Conservation (phyloP, 2,797 vertebrate species). For the Telmatherina bonti region DNA sequence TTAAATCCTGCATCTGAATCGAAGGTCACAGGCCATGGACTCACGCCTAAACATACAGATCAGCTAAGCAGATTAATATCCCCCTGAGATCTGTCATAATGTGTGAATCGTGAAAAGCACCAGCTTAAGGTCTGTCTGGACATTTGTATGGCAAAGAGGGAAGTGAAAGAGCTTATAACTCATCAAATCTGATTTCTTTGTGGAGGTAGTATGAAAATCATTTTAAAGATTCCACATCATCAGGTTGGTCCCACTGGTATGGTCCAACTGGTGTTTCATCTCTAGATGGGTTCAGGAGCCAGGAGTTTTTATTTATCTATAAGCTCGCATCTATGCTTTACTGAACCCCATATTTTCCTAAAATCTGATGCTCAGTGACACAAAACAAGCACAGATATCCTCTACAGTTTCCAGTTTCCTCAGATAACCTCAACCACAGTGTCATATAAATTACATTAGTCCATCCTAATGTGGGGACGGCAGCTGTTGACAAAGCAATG, state of each 20-base stretch:
- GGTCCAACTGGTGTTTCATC: no score
- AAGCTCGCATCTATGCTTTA: conserved; percentile 16
- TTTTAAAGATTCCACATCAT: conserved; percentile 21
- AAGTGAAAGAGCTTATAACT: conserved; percentile 41
- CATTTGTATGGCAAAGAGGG: conserved; percentile 45
- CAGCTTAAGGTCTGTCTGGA: conserved; percentile 40
- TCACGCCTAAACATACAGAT: conserved; percentile 43
- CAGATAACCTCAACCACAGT: conserved; percentile 26
- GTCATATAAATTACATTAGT: conserved; percentile 39
- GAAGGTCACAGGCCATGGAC: conserved; percentile 52
- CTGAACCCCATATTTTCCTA: conserved; percentile 4
- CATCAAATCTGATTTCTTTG: conserved; percentile 35
- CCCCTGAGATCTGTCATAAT: conserved; percentile 34
- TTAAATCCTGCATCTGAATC: conserved; percentile 51
- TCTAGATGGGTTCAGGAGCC: no score
- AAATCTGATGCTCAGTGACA: conserved; percentile 16
- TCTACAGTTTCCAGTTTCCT: conserved; percentile 21
- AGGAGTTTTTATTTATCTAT: neutral
- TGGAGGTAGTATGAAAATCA: conserved; percentile 32
- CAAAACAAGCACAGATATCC: conserved; percentile 17
- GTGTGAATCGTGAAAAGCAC: conserved; percentile 40
- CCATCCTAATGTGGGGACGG: conserved; percentile 16
- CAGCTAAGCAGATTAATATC: conserved; percentile 51
- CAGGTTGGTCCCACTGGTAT: neutral
- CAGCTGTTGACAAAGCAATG: conserved; percentile 15